A percentile compares a stretch with the other conserved stretches of the same genome.
Evolutionary conservation across 2,888 invertebrate species (phyloP).

Genomic region (Sympetrum striolatum): DNA sequence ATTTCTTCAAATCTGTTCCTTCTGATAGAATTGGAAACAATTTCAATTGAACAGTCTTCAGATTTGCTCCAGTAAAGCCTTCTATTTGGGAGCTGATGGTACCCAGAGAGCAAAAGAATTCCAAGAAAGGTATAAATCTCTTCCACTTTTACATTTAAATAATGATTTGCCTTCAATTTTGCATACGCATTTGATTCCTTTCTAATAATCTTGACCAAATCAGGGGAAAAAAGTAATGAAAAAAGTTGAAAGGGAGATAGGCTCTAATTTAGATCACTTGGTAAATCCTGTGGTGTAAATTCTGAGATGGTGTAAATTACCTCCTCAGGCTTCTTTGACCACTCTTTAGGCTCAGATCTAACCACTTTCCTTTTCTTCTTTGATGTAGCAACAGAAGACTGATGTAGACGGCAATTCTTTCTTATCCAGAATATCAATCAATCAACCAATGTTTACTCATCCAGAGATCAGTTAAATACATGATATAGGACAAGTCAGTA

Average conservation of each 20-base stretch:
- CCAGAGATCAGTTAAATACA: no score
- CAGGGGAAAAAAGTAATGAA: background rate
- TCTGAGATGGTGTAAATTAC: background rate
- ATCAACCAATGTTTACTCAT: no score
- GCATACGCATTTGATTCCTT: no score
- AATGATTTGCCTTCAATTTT: no score
- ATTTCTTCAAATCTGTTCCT: slow-evolving; percentile 11
- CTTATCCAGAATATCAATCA: background rate
- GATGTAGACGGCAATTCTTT: background rate
- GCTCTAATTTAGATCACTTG: background rate
- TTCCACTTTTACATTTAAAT: background rate
- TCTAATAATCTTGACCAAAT: no score
- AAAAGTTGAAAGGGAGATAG: background rate
- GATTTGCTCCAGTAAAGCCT: background rate
- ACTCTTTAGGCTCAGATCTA: background rate
- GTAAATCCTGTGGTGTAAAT: background rate
- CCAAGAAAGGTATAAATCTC: background rate
- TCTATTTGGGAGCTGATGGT: background rate
- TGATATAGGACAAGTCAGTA: no score
- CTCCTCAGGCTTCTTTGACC: background rate
- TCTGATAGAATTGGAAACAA: background rate
- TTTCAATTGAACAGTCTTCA: background rate
- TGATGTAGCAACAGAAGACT: background rate
- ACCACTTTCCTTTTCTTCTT: background rate
- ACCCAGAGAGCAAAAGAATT: background rate